A percentile compares a stretch with the other conserved stretches of the same genome.
phyloP scores from a whole-genome alignment of 2,797 vertebrate species.

The Alectoris magna region DNA sequence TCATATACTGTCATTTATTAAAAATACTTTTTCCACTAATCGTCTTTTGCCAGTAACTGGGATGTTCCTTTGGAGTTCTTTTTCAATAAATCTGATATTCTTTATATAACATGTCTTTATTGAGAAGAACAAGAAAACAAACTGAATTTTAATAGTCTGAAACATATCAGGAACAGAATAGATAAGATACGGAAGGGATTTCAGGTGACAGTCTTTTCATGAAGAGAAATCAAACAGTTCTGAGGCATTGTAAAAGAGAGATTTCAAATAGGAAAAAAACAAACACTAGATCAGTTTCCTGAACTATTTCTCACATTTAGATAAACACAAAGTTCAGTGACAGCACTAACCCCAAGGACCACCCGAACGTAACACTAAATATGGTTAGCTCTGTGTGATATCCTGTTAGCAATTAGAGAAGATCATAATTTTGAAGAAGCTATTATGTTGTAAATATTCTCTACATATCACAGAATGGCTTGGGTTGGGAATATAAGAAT shows the following conservation, averaged over 20 bases:
- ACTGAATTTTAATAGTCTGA: background rate
- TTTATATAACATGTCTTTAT: background rate
- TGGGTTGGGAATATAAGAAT: no score
- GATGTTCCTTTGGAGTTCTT: background rate
- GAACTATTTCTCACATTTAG: background rate
- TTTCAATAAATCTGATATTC: background rate
- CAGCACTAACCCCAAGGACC: background rate
- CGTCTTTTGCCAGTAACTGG: background rate
- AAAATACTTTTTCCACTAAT: background rate
- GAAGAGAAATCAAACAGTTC: background rate
- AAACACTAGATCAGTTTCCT: background rate
- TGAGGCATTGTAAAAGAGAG: background rate
- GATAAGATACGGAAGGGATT: background rate
- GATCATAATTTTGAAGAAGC: background rate
- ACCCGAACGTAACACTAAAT: background rate
- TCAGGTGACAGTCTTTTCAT: background rate
- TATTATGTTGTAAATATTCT: background rate
- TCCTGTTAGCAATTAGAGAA: background rate
- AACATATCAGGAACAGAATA: background rate
- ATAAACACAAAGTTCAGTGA: background rate
- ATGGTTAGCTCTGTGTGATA: background rate
- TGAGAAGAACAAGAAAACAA: background rate
- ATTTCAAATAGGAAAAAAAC: background rate
- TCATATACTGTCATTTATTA: background rate
- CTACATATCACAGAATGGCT: background rate